Conservation (phyloP, 2,113 vertebrate species). For the Corvus moneduloides region DNA sequence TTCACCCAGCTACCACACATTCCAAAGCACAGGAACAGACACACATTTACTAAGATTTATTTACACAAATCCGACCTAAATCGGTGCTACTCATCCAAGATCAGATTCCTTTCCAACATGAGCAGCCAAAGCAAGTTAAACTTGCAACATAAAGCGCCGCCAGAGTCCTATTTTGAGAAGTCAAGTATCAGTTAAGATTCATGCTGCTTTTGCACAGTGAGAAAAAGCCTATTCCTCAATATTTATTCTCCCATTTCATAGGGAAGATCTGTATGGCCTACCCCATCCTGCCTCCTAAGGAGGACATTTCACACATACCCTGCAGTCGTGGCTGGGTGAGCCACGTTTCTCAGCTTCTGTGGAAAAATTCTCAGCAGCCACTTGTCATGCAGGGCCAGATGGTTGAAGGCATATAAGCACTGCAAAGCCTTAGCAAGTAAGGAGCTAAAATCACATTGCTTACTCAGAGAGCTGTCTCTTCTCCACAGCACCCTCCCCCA, state of each 20-base stretch:
- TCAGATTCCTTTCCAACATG: not conserved
- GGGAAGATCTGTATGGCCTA: not conserved
- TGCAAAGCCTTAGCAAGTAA: not conserved
- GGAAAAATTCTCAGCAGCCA: not conserved
- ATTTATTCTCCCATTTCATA: not conserved
- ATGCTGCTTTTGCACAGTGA: not conserved
- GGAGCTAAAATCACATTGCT: not conserved
- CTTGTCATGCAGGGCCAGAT: not conserved
- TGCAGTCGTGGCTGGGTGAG: not conserved
- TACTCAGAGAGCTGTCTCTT: not conserved
- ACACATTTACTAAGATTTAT: not conserved
- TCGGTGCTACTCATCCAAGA: not conserved
- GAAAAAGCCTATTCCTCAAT: not conserved
- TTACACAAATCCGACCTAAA: not conserved
- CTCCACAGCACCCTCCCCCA: not conserved
- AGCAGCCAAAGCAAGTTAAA: not conserved
- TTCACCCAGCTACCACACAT: slow-evolving; percentile 1
- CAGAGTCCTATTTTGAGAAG: not conserved
- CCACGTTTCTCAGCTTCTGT: not conserved
- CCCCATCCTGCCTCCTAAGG: not conserved
- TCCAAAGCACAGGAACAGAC: slow-evolving; percentile 7
- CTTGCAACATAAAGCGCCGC: not conserved
- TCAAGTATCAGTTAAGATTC: not conserved
- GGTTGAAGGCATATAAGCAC: not conserved
- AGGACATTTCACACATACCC: not conserved